Evolutionary conservation across 2,888 invertebrate genomes (phyloP).

Genomic region (Cephus sareptanus): DNA sequence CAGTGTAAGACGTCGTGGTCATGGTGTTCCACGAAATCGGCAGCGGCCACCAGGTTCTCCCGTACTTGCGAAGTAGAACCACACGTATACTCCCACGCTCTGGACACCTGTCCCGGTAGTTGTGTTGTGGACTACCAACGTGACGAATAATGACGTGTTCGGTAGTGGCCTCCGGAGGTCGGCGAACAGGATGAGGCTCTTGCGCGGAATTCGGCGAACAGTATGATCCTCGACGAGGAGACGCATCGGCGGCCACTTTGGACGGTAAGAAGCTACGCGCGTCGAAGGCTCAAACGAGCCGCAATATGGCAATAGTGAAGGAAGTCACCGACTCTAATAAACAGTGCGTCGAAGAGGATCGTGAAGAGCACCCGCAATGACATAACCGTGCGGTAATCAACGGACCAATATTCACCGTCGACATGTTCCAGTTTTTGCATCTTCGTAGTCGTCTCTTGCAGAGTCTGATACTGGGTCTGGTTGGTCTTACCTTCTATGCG

Average conservation of each 20-base stretch:
- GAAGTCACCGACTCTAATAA: not conserved
- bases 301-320: conserved; percentile 34
- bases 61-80: not conserved
- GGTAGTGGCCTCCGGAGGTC: conserved; percentile 11
- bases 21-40: not conserved
- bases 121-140: not conserved
- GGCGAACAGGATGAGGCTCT: conserved; percentile 8
- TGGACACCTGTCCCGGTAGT: not conserved
- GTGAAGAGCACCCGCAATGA: not conserved
- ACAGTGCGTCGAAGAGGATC: not conserved
- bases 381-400: not conserved
- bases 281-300: not conserved
- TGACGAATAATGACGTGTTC: conserved; percentile 13
- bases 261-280: not conserved
- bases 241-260: not conserved
- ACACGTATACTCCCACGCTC: not conserved
- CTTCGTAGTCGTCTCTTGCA: conserved; percentile 55
- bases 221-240: not conserved
- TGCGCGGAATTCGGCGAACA: not conserved
- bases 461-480: conserved; percentile 53
- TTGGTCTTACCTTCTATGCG: conserved; percentile 56
- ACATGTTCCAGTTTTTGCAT: conserved; percentile 49
- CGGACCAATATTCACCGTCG: conserved; percentile 12
- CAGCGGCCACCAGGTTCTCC: not conserved
- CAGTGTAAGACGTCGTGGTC: not conserved